These are phyloP conservation scores for Kryptopterus vitreolus DNA, from an alignment of 2,797 vertebrate species.

Conservation along the genomic window DNA sequence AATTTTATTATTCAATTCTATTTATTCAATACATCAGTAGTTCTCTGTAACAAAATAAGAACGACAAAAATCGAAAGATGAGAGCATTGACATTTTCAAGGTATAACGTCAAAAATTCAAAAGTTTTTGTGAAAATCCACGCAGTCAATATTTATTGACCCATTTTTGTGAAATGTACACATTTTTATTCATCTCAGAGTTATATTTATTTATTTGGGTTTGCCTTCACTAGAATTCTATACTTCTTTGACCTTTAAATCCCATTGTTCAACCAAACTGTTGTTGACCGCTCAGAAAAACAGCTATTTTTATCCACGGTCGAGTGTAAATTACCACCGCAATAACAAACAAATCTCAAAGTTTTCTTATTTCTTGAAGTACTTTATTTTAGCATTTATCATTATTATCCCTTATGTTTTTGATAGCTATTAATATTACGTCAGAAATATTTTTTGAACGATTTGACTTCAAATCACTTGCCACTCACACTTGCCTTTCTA, in stretches of 20 bases:
- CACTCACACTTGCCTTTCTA: not conserved
- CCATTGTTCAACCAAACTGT: not conserved
- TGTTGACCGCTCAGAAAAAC: not conserved
- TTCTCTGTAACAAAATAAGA: slow-evolving; percentile 1
- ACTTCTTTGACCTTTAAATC: not conserved
- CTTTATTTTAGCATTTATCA: not conserved
- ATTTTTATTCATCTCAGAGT: not conserved
- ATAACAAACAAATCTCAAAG: not conserved
- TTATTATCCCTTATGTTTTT: no score
- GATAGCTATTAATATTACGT: not conserved
- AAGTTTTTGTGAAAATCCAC: not conserved
- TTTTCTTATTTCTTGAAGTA: not conserved
- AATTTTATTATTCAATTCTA: no score
- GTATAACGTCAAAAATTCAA: no score
- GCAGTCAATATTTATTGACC: not conserved
- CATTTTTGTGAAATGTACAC: not conserved
- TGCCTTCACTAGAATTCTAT: not conserved
- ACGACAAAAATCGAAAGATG: no score
- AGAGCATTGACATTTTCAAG: no score
- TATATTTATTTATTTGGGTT: not conserved
- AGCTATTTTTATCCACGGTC: not conserved
- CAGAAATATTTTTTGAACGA: not conserved
- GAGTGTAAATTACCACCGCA: not conserved
- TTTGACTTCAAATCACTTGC: no score
- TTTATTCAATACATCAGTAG: no score